Evolutionary conservation across 2,113 vertebrate species (phyloP), one percentile per base, ranked within the genome.

Genomic region (Nothocercus nigrocapillus): DNA sequence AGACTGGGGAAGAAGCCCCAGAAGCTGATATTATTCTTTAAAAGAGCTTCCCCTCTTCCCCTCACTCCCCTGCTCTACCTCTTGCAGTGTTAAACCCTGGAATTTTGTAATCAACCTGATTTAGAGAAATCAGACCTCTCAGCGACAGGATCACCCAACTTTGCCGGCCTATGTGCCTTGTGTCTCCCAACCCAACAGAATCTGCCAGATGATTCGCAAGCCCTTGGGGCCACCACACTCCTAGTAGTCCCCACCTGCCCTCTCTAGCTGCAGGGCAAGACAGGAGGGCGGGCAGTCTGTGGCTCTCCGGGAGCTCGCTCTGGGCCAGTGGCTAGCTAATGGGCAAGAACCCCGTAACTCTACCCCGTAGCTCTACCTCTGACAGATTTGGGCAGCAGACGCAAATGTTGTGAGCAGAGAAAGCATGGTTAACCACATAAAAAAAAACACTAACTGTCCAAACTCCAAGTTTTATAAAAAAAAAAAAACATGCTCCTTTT

Each of bases 221-320:
- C 19, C 20, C 49, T 69, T 1, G 1, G 42, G 44, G 64, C 14
- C 2, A 1, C 30, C 22, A 36, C 1, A 1, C 16, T 47, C 70
- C 30, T n/a, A 44, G 42, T 11, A 74, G 21, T 15, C 5, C 24
- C 54, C 20, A n/a, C 28, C 38, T 45, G 51, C 24, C 40, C 63
- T 32, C 62, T 44, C 77, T n/a, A 49, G 36, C 0, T 0, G 28
- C 40, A 73, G 70, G 53, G 32, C 38, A 56, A 2, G 5, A 66
- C 16, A 7, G 75, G 13, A n/a, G 17, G 13, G 22, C 44, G 27
- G 1, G 0, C 0, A 0, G 24, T 28, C 25, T 70, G 19, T 0
- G 5, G 53, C 32, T 78, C 7, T 40, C 53, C 0, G 2, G 21
- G n/a, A 45, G 47, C 76, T 40, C 17, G 16, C 54, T 18, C 54